A percentile compares a stretch with the other conserved stretches of the same genome.
Conservation (phyloP, 2,888 invertebrate species). For the Flexamia atlantica region DNA sequence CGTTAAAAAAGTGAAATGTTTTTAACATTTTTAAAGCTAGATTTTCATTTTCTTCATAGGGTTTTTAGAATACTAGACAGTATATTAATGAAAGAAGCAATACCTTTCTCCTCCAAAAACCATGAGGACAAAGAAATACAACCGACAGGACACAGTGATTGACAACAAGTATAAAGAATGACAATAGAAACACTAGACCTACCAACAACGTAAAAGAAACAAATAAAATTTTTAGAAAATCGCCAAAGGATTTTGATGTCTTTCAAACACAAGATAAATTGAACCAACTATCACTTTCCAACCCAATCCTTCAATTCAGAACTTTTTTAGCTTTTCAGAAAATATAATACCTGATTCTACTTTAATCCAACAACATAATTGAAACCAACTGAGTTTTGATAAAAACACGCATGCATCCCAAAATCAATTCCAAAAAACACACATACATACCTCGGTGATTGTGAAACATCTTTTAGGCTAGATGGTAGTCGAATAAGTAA, state of each 20-base stretch:
- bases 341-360: too few relatives aligned
- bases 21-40: neutral
- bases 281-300: too few relatives aligned
- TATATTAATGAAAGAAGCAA: constrained; percentile 34
- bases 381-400: too few relatives aligned
- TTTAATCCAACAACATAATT: neutral
- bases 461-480: constrained; percentile 7
- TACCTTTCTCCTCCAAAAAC: constrained; percentile 15
- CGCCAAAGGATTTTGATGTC: too few relatives aligned
- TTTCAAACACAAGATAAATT: too few relatives aligned
- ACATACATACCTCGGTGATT: constrained; percentile 19
- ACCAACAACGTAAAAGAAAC: neutral
- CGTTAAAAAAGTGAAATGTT: neutral
- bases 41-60: neutral
- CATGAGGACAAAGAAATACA: neutral
- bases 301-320: too few relatives aligned
- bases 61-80: constrained; percentile 27
- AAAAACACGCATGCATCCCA: too few relatives aligned
- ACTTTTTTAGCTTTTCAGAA: too few relatives aligned
- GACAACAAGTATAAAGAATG: neutral
- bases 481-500: neutral
- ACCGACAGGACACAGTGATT: neutral
- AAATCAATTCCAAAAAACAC: neutral
- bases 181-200: neutral
- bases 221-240: neutral